Conservation (phyloP, 1,140 invertebrate species). For the Nylanderia fulva region DNA sequence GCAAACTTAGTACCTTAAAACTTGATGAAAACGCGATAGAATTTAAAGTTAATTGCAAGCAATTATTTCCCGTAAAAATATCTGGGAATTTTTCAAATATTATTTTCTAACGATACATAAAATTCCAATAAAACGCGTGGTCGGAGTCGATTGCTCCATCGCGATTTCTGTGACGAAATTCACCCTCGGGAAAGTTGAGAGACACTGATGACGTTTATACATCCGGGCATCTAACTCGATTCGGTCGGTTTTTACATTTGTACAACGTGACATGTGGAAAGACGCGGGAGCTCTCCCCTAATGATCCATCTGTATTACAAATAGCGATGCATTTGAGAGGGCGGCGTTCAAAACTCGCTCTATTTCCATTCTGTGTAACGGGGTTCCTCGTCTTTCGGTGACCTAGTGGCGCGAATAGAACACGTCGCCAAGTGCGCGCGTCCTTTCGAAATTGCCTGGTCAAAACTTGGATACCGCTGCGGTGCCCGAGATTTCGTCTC, state of each 20-base stretch:
- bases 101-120: neutral
- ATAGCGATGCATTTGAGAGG: conserved; percentile 52
- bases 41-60: neutral
- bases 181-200: neutral
- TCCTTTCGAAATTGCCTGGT: conserved; percentile 79
- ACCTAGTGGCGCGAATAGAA: conserved; percentile 83
- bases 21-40: too few relatives aligned
- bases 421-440: conserved; percentile 75
- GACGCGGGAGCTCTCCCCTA: conserved; percentile 5
- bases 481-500: conserved; percentile 66
- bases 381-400: conserved; percentile 79
- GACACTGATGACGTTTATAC: too few relatives aligned
- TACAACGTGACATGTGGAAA: conserved; percentile 1
- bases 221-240: conserved; percentile 18
- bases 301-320: conserved; percentile 23
- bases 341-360: conserved; percentile 59
- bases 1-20: too few relatives aligned
- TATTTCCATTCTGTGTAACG: conserved; percentile 75
- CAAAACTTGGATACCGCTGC: conserved; percentile 73
- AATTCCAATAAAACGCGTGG: neutral
- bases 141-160: neutral
- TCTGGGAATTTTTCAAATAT: neutral
- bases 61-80: conserved; percentile 9
- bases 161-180: neutral
- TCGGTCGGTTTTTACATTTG: conserved; percentile 34